Base-by-base conservation (phyloP, 2,797 vertebrate genomes). In the Zalophus californianus region DNA sequence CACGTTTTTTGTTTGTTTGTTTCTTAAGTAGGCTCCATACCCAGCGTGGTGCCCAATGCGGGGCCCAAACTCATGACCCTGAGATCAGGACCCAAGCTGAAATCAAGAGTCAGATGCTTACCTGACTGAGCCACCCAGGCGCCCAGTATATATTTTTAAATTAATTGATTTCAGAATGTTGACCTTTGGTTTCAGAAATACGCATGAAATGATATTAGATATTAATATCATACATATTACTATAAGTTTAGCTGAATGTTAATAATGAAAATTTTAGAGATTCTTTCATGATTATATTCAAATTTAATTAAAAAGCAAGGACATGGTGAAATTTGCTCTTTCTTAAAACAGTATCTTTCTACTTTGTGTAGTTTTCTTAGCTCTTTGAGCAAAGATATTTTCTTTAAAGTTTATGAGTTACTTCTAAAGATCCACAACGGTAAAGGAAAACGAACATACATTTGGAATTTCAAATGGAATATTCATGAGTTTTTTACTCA, bases 251-350 rank as follows among this genome's bases (percentile, higher is more conserved):
- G 48, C 64, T 35, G 20, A 86, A 54, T 15, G 8, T 12, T 72
- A 38, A 68, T 11, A 15, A 44, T 79, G 14, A 85, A 92, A 41
- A 50, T 21, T n/a, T 58, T 12, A 89, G 44, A 10, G 21, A 56
- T 88, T 73, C 13, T 52, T 38, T 58, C 64, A 38, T n/a, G 25
- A 79, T 68, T 91, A 9, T 23, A 60, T 82, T 89, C 56, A 73
- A 35, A 73, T 70, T 68, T 92, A 89, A 85, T 72, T 82, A 52
- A 93, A 78, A 95, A 86, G 7, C 35, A 23, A 73, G 70, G 29
- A 58, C 15, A 15, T 14, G 68, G 3, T 70, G 27, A 50, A 70
- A 66, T 95, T 70, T 82, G 27, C 32, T 62, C 41, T 48, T 79
- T 91, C 50, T 77, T 41, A 93, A 89, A 79, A 14, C 10, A 44